Base-by-base conservation (phyloP, 2,888 invertebrate genomes). In the Aleiodes testaceus region DNA sequence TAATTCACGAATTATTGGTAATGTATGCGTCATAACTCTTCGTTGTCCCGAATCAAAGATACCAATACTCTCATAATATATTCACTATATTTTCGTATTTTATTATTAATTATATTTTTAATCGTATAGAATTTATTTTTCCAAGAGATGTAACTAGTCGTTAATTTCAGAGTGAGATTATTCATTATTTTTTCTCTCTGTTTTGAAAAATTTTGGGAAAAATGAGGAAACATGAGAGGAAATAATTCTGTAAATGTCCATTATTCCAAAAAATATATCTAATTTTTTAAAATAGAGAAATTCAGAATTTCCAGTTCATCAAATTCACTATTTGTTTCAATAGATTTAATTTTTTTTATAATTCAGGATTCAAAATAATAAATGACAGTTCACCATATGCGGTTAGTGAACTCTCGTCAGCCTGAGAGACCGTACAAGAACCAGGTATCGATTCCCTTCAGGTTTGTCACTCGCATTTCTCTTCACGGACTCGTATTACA, bases 351-450 rank as follows among this genome's bases (percentile, higher is more conserved):
- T 11, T 26, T 2, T 26, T 26, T 5, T 26, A 26, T 9, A 36
- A 11, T 36, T 26, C 36, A 36, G 36, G 36, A 36, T 36, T 36
- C 36, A 36, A 36, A 36, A 36, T 18, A 59, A 59, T 59, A 42
- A 42, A 42, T 59, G 36, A 59, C 59, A 59, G 16, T 59, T n/a
- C 42, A 14, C 59, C 42, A 59, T 59, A 59, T 6, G 71, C 74
- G 71, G 74, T 75, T 73, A 77, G 71, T 71, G 75, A 77, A 75
- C 77, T 67, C 66, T 53, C 3, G 52, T 50, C 16, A 50, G 36
- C 9, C 66, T 47, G 76, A 78, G 83, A 84, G 79, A 78, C 85
- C 85, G 75, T 85, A 86, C 80, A 86, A 85, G 81, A 84, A 83
- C 83, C 61, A 77, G 79, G 79, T 84, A 85, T 86, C 85, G 85